These are phyloP conservation scores for Cheilosia variabilis DNA, from an alignment of 2,888 invertebrate species.

Conservation along the genomic window DNA sequence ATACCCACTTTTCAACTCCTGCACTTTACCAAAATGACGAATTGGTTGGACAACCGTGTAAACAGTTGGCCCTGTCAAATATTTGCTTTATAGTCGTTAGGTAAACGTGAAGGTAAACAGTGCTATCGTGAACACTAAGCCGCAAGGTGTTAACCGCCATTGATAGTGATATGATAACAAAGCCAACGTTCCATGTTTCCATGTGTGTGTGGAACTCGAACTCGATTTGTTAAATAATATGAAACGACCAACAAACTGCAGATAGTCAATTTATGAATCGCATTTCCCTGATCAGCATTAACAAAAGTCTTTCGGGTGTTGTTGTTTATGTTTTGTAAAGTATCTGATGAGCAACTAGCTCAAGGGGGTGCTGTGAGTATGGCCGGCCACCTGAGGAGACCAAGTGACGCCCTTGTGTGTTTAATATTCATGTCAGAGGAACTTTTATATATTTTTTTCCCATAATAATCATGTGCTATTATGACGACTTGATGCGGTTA, in stretches of 20 bases:
- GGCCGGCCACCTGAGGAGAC: too few relatives aligned
- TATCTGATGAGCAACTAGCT: neutral
- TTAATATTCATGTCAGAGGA: slow-evolving; percentile 28
- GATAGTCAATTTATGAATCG: neutral
- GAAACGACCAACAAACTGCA: neutral
- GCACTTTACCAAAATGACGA: slow-evolving; percentile 9
- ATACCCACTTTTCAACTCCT: neutral
- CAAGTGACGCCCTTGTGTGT: slow-evolving; percentile 15
- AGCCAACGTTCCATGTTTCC: neutral
- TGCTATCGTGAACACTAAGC: slow-evolving; percentile 20
- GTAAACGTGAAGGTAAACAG: slow-evolving; percentile 45
- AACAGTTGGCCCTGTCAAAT: slow-evolving; percentile 10
- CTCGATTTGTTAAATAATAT: neutral
- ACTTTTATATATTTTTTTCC: slow-evolving; percentile 9
- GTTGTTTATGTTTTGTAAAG: neutral
- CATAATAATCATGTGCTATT: neutral
- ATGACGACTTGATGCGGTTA: neutral
- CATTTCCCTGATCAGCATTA: neutral
- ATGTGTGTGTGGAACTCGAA: neutral
- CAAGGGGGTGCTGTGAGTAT: neutral
- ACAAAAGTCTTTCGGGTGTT: neutral
- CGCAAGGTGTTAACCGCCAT: slow-evolving; percentile 22
- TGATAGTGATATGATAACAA: slow-evolving; percentile 13
- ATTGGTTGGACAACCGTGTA: slow-evolving; percentile 27
- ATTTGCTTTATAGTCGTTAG: slow-evolving; percentile 12